Conservation (phyloP, 1,140 invertebrate genomes). For the Euglossa dilemma region DNA sequence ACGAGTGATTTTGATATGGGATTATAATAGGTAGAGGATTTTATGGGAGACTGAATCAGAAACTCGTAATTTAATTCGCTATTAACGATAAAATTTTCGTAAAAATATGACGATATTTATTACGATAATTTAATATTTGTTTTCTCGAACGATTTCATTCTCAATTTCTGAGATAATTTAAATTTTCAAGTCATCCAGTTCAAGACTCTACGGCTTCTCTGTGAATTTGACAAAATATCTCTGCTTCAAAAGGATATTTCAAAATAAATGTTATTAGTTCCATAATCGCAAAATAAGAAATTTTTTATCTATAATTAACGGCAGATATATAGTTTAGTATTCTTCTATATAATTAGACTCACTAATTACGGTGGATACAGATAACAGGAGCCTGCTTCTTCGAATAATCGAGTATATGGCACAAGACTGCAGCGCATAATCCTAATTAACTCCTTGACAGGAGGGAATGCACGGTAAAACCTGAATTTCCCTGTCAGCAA, state of each 20-base stretch:
- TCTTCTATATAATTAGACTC: background rate
- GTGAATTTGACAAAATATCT: too few relatives aligned
- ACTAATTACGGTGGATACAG: background rate
- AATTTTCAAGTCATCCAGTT: too few relatives aligned
- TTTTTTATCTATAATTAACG: background rate
- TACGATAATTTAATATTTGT: too few relatives aligned
- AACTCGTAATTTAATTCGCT: too few relatives aligned
- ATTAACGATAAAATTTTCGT: too few relatives aligned
- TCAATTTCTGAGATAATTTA: too few relatives aligned
- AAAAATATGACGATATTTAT: too few relatives aligned
- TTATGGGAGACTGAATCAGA: too few relatives aligned
- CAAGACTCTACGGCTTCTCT: too few relatives aligned
- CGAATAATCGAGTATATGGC: background rate
- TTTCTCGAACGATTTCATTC: too few relatives aligned
- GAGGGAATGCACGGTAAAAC: background rate
- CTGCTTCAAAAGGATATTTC: too few relatives aligned
- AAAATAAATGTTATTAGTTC: background rate
- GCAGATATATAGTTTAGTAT: background rate
- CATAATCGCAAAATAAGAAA: background rate
- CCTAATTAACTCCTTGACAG: conserved; percentile 14
- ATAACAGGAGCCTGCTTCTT: background rate
- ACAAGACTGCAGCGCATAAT: background rate
- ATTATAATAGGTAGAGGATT: too few relatives aligned
- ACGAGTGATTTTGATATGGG: background rate
- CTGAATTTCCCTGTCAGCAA: background rate